These are phyloP conservation scores for Brachylomia viminalis DNA, from an alignment of 2,888 invertebrate genomes.

Conservation along the genomic window DNA sequence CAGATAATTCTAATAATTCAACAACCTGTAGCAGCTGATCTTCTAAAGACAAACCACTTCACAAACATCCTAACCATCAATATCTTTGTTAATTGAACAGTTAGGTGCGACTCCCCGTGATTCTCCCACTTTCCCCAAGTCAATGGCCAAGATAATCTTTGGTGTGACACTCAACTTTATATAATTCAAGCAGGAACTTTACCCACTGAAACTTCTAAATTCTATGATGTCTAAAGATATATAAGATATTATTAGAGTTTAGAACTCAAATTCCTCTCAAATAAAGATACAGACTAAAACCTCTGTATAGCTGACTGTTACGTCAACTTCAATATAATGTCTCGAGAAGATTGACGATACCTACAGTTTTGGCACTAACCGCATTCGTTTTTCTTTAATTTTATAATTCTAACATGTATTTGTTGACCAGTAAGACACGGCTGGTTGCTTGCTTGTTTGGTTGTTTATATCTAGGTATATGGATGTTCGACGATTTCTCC, in stretches of 20 bases:
- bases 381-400: neutral
- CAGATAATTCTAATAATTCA: neutral
- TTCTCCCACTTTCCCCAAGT: constrained; percentile 28
- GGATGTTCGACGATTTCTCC: neutral
- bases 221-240: neutral
- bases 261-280: neutral
- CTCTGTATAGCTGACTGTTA: neutral
- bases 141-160: neutral
- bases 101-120: constrained; percentile 50
- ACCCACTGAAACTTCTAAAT: neutral
- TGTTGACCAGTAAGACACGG: accelerated
- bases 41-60: neutral
- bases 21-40: neutral
- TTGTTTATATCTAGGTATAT: neutral
- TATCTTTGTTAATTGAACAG: constrained; percentile 73
- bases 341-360: neutral
- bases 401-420: neutral
- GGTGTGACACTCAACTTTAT: neutral
- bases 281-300: neutral
- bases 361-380: neutral
- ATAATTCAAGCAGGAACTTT: no score
- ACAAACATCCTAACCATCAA: constrained; percentile 69
- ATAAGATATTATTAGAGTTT: neutral
- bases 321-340: neutral
- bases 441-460: neutral